Conservation (phyloP, 2,888 invertebrate genomes). For the Sesia apiformis region DNA sequence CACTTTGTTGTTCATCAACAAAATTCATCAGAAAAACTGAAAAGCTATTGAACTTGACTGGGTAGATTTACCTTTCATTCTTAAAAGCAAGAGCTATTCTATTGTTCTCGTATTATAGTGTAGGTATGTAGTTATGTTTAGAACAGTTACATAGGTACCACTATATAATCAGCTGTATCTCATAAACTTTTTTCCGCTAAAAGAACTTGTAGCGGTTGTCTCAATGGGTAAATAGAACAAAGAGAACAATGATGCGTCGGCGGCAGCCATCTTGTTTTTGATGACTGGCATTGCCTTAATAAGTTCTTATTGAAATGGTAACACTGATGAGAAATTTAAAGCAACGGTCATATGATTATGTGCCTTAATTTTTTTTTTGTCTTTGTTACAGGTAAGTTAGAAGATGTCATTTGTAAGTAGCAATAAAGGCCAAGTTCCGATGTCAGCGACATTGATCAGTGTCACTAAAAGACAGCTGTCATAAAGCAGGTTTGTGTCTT, state of each 20-base stretch:
- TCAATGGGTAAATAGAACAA: conserved; percentile 57
- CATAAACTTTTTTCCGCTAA: neutral
- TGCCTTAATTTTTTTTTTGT: conserved; percentile 5
- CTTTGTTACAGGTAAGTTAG: conserved; percentile 30
- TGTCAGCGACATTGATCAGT: too few species aligned
- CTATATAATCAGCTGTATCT: neutral
- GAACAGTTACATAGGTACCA: neutral
- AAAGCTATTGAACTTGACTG: too few species aligned
- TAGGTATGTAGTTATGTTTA: too few species aligned
- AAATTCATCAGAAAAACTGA: too few species aligned
- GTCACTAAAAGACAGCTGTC: too few species aligned
- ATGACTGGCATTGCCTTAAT: conserved; percentile 23
- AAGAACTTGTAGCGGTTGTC: conserved; percentile 27
- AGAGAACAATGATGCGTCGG: conserved; percentile 59
- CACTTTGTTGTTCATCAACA: too few species aligned
- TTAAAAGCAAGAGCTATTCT: too few species aligned
- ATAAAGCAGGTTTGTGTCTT: too few species aligned
- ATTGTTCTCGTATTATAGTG: too few species aligned
- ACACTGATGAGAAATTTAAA: neutral
- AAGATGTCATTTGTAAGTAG: neutral
- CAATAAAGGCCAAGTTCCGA: too few species aligned
- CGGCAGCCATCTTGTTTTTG: conserved; percentile 25
- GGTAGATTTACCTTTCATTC: too few species aligned
- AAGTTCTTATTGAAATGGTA: conserved; percentile 34
- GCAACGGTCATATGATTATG: neutral